Evolutionary conservation across 35 echinoderm and acorn worm species (phyloP), one percentile per base, ranked within the genome.

Genomic region (Patiria miniata): DNA sequence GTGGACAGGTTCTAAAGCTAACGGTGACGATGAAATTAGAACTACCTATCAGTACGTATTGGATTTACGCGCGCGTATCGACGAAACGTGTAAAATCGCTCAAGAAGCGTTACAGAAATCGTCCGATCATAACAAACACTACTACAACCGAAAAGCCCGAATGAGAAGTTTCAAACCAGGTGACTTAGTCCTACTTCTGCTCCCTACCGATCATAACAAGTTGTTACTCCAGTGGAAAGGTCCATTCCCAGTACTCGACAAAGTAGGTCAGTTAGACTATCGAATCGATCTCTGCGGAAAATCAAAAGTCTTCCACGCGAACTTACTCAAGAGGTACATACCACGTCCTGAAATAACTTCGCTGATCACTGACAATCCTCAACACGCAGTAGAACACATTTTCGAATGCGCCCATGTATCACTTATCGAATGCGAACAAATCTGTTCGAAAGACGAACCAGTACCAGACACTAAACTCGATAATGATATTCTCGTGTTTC

Each of bases 191-290:
- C 36, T 88, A n/a, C 40, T 93, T 19, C 34, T 93, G 32, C 79
- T 83, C 10, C 91, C 91, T 7, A 82, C 85, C 9, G 83, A 92
- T 23, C 16, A 52, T 18, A 92, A 92, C 40, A 92, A 92, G 53
- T 38, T 92, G 47, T 37, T 85, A 40, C 88, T 37, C n/a, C n/a
- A n/a, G n/a, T n/a, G n/a, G n/a, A n/a, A n/a, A n/a, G n/a, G n/a
- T n/a, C n/a, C n/a, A n/a, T 59, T 82, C 82, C 44, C 26, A 37
- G 44, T 90, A 18, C 23, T 85, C 28, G 81, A 77, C 15, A 78
- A 77, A 78, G 12, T 84, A 7, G 80, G 57, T 28, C 33, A 15
- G 16, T 36, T 54, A 37, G 30, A 21, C 80, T 22, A 38, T 30
- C 10, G 44, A 21, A 61, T 59, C 50, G 55, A 77, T 69, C 52